Evolutionary conservation across 2,888 invertebrate species (phyloP).

Genomic region (Hoplodrina blanda): DNA sequence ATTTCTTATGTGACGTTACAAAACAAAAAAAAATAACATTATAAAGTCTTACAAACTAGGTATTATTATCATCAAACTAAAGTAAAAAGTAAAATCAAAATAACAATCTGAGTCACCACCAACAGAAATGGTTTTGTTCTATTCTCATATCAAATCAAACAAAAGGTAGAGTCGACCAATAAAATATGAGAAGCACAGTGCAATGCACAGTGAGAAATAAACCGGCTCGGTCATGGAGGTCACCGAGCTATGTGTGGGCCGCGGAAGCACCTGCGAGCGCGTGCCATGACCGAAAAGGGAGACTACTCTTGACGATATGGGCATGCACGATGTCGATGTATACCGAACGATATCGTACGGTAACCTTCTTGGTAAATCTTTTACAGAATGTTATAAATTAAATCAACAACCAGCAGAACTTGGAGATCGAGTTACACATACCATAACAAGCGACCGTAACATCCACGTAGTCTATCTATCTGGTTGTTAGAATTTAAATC

Average conservation of each 20-base stretch:
- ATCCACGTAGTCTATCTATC: background rate
- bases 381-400: constrained; percentile 28
- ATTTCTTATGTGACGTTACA: background rate
- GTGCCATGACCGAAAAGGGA: constrained; percentile 70
- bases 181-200: constrained; percentile 31
- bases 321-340: constrained; percentile 10
- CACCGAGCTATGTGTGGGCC: constrained; percentile 66
- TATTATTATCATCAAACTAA: background rate
- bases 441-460: constrained; percentile 11
- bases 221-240: constrained; percentile 69
- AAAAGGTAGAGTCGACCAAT: constrained; percentile 24
- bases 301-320: constrained; percentile 28
- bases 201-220: constrained; percentile 55
- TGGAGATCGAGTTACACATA: constrained; percentile 19
- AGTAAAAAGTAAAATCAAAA: background rate
- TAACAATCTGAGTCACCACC: background rate
- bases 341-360: constrained; percentile 38
- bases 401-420: constrained; percentile 33
- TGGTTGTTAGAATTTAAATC: constrained; percentile 8
- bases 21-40: background rate
- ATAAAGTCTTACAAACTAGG: background rate
- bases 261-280: constrained; percentile 80
- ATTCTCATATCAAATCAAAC: constrained; percentile 14
- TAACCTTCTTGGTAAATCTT: constrained; percentile 34
- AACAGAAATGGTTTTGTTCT: constrained; percentile 12